These are phyloP conservation scores for Leptopilina myrica DNA, from an alignment of 2,888 invertebrate species.

Conservation along the genomic window DNA sequence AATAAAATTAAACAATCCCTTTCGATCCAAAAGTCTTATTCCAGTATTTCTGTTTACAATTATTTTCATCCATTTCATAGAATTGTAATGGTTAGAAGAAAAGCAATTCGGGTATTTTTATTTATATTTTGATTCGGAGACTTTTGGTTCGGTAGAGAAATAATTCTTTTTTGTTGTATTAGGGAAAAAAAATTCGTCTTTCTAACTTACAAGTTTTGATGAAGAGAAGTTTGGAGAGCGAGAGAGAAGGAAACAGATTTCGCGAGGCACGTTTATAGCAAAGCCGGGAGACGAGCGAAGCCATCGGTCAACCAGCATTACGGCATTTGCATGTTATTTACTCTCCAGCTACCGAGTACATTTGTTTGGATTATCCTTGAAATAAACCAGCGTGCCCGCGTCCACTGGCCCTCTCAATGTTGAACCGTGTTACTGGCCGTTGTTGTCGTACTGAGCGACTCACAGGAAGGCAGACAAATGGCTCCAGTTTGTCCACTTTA, in stretches of 20 bases:
- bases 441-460: conserved; percentile 60
- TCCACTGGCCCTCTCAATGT: conserved; percentile 61
- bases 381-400: conserved; percentile 72
- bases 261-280: conserved; percentile 66
- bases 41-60: too few species aligned
- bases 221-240: conserved; percentile 34
- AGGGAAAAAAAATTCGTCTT: neutral
- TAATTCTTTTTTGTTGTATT: too few species aligned
- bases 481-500: conserved; percentile 66
- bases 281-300: conserved; percentile 68
- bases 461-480: conserved; percentile 72
- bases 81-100: too few species aligned
- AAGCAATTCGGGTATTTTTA: too few species aligned
- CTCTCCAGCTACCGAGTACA: conserved; percentile 76
- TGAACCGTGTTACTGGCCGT: conserved; percentile 53
- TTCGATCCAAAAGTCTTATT: too few species aligned
- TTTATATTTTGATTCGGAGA: too few species aligned
- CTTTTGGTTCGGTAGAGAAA: too few species aligned
- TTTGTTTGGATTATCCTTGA: conserved; percentile 77
- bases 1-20: too few species aligned
- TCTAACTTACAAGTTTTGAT: conserved; percentile 34
- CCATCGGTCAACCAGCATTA: conserved; percentile 77
- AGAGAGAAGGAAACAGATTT: conserved; percentile 59
- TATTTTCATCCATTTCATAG: too few species aligned
- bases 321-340: conserved; percentile 77